These are phyloP conservation scores for Fissipunctia ypsillon DNA, from an alignment of 2,888 invertebrate genomes.

Conservation along the genomic window DNA sequence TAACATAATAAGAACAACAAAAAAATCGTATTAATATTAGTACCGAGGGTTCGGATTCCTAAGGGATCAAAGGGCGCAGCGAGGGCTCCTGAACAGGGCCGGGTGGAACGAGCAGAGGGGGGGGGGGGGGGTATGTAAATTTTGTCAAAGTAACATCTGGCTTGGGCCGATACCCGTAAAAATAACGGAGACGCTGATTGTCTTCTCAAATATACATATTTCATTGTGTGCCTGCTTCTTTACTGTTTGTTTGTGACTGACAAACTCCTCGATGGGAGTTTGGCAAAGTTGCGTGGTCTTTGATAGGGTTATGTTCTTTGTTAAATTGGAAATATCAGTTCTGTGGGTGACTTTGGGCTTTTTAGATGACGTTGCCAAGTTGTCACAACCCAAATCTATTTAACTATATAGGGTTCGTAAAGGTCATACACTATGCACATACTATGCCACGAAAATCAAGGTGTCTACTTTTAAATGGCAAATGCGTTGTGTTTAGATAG, in stretches of 20 bases:
- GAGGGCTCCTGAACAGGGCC: constrained; percentile 48
- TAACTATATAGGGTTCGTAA: neutral
- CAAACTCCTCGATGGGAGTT: constrained; percentile 46
- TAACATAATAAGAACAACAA: constrained; percentile 68
- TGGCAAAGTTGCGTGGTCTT: constrained; percentile 9
- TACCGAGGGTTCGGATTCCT: constrained; percentile 63
- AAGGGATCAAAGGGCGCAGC: constrained; percentile 64
- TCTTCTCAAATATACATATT: constrained; percentile 66
- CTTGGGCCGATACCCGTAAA: constrained; percentile 61
- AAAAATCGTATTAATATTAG: constrained; percentile 69
- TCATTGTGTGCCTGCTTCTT: constrained; percentile 58
- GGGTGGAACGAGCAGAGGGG: constrained; percentile 51
- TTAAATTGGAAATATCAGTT: constrained; percentile 8
- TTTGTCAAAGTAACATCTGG: constrained; percentile 69
- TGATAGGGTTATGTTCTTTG: neutral
- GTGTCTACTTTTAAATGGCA: neutral
- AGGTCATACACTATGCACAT: neutral
- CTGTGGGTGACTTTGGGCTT: neutral
- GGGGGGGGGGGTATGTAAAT: constrained; percentile 68
- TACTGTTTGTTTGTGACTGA: constrained; percentile 53
- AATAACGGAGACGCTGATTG: constrained; percentile 67
- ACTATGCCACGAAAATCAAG: neutral
- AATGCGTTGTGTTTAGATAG: neutral
- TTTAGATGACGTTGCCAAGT: neutral
- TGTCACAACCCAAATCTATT: too few species aligned